Base-by-base conservation (phyloP, 2,888 invertebrate species). In the Strigamia maritima region DNA sequence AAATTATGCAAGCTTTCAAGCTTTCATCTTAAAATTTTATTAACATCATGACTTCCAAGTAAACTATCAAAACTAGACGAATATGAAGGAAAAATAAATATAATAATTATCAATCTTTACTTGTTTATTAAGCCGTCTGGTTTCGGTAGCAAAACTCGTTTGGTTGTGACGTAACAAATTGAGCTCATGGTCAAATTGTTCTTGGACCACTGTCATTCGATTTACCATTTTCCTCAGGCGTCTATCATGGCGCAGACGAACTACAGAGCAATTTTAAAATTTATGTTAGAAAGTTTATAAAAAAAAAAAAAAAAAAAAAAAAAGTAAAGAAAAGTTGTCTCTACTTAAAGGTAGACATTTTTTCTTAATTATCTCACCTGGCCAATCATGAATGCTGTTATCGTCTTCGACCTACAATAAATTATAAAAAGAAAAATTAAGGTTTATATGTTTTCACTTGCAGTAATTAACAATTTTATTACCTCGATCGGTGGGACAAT, bases 91-190 rank as follows among this genome's bases (percentile, higher is more conserved):
- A 49, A 49, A 49, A 49, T 49, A 49, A 49, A 49, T 19, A 49
- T 19, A 49, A 49, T 65, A 65, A 65, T 65, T 65, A 65, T 65
- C 65, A 65, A 26, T 28, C 65, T 28, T 65, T 65, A 65, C 65
- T 65, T 65, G 65, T 65, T 65, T 65, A 65, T 65, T 65, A 65
- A 65, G 65, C 26, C 65, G 65, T 65, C 65, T 65, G 26, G 65
- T 65, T 65, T 65, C 65, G 28, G 65, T 65, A 65, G 65, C 65
- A 26, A 65, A 65, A 65, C 65, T 28, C 24, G 65, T 65, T 65
- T 65, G 65, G 65, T 65, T 65, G 28, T 65, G 65, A 65, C 65
- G 65, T 65, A 65, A 65, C 65, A 14, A 65, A 65, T 65, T 26
- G 65, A 65, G 65, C 65, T 65, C 65, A 65, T 65, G 65, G 65